A percentile compares a stretch with the other conserved stretches of the same genome.
Evolutionary conservation across 2,113 vertebrate genomes (phyloP).

Genomic region (Salvelinus fontinalis): DNA sequence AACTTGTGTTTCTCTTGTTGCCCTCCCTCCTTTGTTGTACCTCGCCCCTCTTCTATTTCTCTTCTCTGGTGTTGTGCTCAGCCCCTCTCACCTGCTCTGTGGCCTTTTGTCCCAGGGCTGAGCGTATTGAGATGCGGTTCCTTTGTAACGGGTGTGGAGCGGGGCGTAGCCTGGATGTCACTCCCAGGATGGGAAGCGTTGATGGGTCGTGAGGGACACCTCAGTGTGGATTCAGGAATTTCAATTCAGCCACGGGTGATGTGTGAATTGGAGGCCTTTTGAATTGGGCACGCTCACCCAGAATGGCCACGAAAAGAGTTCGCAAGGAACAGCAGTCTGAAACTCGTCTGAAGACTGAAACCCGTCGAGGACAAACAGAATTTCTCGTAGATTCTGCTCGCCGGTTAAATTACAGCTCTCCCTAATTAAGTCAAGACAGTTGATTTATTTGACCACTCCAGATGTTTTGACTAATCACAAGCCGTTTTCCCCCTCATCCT

Average conservation of each 20-base stretch:
- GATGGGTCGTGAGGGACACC: conserved; percentile 62
- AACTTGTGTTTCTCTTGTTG: conserved; percentile 27
- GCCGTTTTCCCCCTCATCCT: no score
- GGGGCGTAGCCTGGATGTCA: conserved; percentile 32
- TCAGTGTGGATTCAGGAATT: conserved; percentile 58
- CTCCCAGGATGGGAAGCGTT: conserved; percentile 46
- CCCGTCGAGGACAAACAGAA: neutral
- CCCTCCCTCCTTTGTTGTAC: conserved; percentile 21
- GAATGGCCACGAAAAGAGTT: conserved; percentile 33
- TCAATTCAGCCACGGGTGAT: conserved; percentile 53
- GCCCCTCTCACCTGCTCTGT: conserved; percentile 46
- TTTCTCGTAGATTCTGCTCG: no score
- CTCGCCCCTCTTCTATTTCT: neutral
- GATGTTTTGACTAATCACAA: no score
- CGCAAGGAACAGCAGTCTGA: neutral
- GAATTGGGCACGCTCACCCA: conserved; percentile 45
- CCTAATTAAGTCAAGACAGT: no score
- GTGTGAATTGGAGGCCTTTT: conserved; percentile 51
- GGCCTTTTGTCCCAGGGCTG: conserved; percentile 49
- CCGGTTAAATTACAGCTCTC: no score
- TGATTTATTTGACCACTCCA: no score
- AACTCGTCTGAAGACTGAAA: neutral
- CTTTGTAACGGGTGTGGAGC: conserved; percentile 44
- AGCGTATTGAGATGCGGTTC: conserved; percentile 57
- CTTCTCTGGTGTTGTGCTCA: conserved; percentile 32